A percentile compares a stretch with the other conserved stretches of the same genome.
These are phyloP conservation scores for Oenanthe melanoleuca DNA, from an alignment of 2,113 vertebrate genomes.

Conservation along the genomic window DNA sequence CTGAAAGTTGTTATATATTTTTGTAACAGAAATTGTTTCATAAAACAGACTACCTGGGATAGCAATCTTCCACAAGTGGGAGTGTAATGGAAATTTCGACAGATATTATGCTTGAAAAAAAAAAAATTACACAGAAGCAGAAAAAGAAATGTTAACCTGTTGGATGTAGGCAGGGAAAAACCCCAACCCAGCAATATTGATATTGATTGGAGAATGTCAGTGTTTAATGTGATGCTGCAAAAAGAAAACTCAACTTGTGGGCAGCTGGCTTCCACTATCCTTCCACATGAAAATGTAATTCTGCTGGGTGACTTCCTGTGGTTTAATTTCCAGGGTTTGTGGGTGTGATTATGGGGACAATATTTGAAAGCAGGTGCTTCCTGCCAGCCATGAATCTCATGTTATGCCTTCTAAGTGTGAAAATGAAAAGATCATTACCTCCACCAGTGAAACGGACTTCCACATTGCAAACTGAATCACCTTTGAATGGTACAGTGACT, in stretches of 20 bases:
- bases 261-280: neutral
- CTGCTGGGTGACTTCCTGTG: neutral
- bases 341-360: neutral
- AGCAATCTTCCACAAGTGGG: neutral
- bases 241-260: neutral
- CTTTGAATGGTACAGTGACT: neutral
- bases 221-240: neutral
- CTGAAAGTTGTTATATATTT: neutral
- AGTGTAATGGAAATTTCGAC: neutral
- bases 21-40: neutral
- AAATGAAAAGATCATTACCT: neutral
- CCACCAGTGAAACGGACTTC: neutral
- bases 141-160: neutral
- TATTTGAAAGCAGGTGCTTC: neutral
- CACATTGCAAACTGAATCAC: neutral
- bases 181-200: neutral
- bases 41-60: neutral
- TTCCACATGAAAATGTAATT: neutral
- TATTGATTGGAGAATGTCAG: neutral
- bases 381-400: neutral
- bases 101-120: neutral
- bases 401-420: neutral
- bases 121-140: neutral
- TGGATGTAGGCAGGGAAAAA: neutral
- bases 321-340: neutral